Evolutionary conservation across 1,140 invertebrate genomes (phyloP), one percentile per base, ranked within the genome.

Genomic region (Aleiodes sp.): DNA sequence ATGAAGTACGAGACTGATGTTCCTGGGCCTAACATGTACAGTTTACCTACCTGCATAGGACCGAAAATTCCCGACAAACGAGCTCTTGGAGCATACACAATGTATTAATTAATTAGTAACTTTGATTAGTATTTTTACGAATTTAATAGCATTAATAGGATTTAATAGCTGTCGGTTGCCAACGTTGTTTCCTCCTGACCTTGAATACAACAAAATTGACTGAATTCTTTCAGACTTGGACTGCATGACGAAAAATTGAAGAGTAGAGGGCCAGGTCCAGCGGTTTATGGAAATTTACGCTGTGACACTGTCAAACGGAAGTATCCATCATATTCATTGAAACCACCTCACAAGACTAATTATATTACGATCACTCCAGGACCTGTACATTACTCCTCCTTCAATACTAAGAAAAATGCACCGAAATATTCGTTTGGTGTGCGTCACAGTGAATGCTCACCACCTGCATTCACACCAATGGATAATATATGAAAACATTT

Each of bases 391-490:
- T 72, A 76, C 65, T 75, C 78, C 1, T 28, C 65, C 3, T 76
- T 73, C 16, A 65, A 78, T 28, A 14, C 46, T 0, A 41, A 73
- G 37, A 84, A 70, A 70, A 65, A 73, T 26, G 35, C 76, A 1
- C 82, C 84, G 2, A 75, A 66, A 16, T 86, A 78, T 43, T 80
- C 80, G 0, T 84, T 85, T 64, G 84, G 84, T 6, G 72, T 84
- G 1, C 78, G 73, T 57, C 80, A 86, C 52, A 86, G 81, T 21
- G 75, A 78, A 59, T 84, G 83, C 28, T 31, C 68, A 60, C 33
- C 62, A 31, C 68, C 68, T 39, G 46, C 73, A 7, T 24, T 52
- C 6, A 52, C 46, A 4, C 46, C 46, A 0, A 52, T 52, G 46
- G 46, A 52, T 52, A 16, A 21, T 24, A n/a, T n/a, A n/a, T n/a